These are phyloP conservation scores for Solen grandis DNA, from an alignment of 1,140 invertebrate genomes.

Conservation along the genomic window DNA sequence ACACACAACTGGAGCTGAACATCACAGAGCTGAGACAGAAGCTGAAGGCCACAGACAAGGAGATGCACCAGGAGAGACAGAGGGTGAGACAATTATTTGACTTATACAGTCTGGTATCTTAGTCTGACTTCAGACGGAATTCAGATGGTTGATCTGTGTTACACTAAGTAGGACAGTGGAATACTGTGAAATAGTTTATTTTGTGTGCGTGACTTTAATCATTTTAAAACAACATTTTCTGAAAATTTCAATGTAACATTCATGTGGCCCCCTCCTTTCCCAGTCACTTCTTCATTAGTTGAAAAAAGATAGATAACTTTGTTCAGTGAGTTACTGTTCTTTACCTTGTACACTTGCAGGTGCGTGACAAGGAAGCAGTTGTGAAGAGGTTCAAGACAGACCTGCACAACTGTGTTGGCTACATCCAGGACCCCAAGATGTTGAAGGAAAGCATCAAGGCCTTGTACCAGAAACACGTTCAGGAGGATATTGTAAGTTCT, in stretches of 20 bases:
- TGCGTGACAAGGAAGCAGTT: constrained; percentile 85
- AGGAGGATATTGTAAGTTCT: constrained; percentile 81
- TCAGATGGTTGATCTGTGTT: too few relatives aligned
- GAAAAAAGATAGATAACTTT: too few relatives aligned
- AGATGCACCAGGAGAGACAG: constrained; percentile 86
- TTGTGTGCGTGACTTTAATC: too few relatives aligned
- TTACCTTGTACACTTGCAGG: constrained; percentile 68
- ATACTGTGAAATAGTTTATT: too few relatives aligned
- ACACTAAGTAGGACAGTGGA: too few relatives aligned
- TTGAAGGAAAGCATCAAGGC: constrained; percentile 90
- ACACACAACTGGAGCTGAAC: constrained; percentile 86
- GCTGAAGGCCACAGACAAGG: constrained; percentile 85
- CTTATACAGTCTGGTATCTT: not conserved
- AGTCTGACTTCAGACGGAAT: too few relatives aligned
- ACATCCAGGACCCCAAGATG: constrained; percentile 88
- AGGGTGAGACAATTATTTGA: constrained; percentile 75
- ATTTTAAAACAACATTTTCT: too few relatives aligned
- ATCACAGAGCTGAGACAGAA: constrained; percentile 89
- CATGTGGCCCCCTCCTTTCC: too few relatives aligned
- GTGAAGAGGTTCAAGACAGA: constrained; percentile 90
- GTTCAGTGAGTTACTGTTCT: too few relatives aligned
- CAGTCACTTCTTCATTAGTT: too few relatives aligned
- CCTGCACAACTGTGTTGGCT: constrained; percentile 87
- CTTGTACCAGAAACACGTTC: constrained; percentile 88
- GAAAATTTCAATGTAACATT: too few relatives aligned